Evolutionary conservation across 2,888 invertebrate species (phyloP).

Genomic region (Mesopsocus fuscifrons): DNA sequence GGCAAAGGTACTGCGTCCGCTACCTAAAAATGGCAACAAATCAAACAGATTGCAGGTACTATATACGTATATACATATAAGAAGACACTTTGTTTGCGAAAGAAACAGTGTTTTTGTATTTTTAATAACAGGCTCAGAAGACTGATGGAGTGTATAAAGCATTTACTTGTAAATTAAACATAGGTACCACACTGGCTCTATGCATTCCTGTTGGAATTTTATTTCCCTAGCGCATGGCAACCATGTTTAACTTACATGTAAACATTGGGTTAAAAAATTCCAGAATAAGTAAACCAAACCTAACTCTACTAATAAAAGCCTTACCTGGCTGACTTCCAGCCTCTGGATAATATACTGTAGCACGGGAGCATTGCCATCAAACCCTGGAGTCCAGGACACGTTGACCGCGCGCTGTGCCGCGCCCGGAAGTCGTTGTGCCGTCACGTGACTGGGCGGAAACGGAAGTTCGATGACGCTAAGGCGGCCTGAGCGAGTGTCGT

Average conservation of each 20-base stretch:
- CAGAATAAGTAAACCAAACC: no score
- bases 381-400: constrained; percentile 87
- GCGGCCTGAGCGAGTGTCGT: constrained; percentile 71
- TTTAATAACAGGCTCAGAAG: no score
- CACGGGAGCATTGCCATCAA: constrained; percentile 93
- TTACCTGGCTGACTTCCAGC: constrained; percentile 76
- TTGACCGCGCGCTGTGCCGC: constrained; percentile 60
- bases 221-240: no score
- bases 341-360: constrained; percentile 83
- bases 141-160: no score
- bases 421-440: constrained; percentile 46
- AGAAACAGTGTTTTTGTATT: constrained; percentile 10
- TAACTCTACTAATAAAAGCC: no score
- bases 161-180: no score
- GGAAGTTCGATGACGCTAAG: constrained; percentile 88
- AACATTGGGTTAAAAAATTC: no score
- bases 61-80: constrained; percentile 7
- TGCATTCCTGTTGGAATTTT: no score
- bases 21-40: constrained; percentile 1
- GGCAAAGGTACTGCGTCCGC: constrained; percentile 55
- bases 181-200: no score
- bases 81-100: no score
- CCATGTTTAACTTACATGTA: no score
- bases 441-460: constrained; percentile 75
- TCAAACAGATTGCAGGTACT: neutral